Evolutionary conservation across 2,113 vertebrate species (phyloP), one percentile per base, ranked within the genome.

Genomic region (Hemiprocne comata): DNA sequence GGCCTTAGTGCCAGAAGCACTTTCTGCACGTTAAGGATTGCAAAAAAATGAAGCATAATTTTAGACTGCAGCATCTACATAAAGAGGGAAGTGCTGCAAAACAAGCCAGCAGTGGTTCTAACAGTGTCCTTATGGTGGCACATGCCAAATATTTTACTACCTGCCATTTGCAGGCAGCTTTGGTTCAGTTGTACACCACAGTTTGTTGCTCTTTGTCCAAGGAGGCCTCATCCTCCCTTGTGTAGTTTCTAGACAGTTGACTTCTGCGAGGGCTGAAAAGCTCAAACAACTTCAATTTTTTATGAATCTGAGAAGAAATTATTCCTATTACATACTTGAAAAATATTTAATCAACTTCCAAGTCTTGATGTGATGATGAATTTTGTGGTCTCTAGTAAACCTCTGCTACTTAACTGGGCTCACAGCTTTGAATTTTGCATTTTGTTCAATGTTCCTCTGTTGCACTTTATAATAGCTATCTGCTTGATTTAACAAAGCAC

Each of bases 161-260:
- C 10, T 28, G 50, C 55, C 33, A 29, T 57, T 24, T 42, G 16
- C 18, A 44, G 57, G 42, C 14, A 38, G 34, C 23, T 91, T 29
- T 44, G 19, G 7, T 15, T 57, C 2, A 0, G 34, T 17, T 29
- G 1, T 17, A 38, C 31, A 71, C 17, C 42, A n/a, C 1, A 3
- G 17, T 20, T 51, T 38, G 36, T 3, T 60, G n/a, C 21, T 34
- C 40, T 20, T 55, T 36, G 18, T 29, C 58, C n/a, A 28, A 34
- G 15, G 21, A 61, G 78, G n/a, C n/a, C 61, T 83, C 4, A 0
- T 14, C 29, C 46, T 78, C 46, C 60, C 40, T 42, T 20, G 10
- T 6, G 21, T 33, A 7, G 5, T 55, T 61, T 55, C 48, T 33
- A 50, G 64, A 42, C 53, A 21, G 34, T 4, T n/a, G 11, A 40